Conservation (phyloP, 2,797 vertebrate genomes). For the Enteromius viviparus region DNA sequence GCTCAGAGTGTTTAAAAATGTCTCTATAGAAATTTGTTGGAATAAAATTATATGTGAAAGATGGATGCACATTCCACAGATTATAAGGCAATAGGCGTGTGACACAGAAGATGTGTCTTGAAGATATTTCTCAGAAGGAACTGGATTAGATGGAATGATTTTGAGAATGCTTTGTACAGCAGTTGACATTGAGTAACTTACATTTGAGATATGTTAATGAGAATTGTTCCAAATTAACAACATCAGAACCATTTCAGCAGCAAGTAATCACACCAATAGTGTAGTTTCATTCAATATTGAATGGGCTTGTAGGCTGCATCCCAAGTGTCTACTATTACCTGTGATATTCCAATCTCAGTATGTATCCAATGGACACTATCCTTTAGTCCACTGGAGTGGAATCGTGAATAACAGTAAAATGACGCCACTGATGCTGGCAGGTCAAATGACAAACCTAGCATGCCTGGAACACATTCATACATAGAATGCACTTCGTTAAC, state of each 20-base stretch:
- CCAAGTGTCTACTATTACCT: background rate
- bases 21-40: background rate
- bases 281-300: background rate
- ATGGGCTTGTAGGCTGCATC: background rate
- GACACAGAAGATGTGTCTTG: background rate
- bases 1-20: background rate
- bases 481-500: background rate
- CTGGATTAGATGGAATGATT: background rate
- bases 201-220: background rate
- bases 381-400: background rate
- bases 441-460: background rate
- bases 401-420: background rate
- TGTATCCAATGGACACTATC: background rate
- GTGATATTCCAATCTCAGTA: background rate
- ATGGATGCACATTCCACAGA: background rate
- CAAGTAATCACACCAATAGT: background rate
- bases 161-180: background rate
- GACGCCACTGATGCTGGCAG: background rate
- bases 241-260: background rate
- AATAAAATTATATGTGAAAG: background rate
- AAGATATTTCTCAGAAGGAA: background rate
- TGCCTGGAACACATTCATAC: background rate
- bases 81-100: background rate
- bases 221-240: background rate
- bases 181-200: background rate